Conservation (phyloP, 92 coral and sea anemone genomes). For the Isaurus tuberculatus region DNA sequence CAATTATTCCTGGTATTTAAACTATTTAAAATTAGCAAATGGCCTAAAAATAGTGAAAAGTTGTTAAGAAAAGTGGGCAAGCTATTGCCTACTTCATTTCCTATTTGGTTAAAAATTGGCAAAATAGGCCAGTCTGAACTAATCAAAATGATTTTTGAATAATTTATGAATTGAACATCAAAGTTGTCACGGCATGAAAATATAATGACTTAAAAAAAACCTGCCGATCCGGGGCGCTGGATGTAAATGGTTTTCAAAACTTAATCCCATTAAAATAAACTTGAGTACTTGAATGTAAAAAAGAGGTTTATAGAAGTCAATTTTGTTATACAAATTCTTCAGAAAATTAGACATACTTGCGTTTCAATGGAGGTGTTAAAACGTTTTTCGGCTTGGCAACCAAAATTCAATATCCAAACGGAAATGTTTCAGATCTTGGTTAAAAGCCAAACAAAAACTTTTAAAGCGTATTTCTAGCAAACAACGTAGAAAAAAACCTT, state of each 20-base stretch:
- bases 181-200: not conserved
- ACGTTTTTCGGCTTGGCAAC: not conserved
- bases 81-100: not conserved
- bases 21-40: not conserved
- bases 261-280: not conserved
- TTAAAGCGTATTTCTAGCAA: not conserved
- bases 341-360: not conserved
- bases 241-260: not conserved
- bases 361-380: not conserved
- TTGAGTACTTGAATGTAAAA: not conserved
- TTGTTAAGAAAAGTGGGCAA: not conserved
- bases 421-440: slow-evolving; percentile 13
- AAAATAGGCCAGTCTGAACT: not conserved
- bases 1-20: not conserved
- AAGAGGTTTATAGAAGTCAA: not conserved
- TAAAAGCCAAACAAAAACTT: not conserved
- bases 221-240: not conserved
- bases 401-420: slow-evolving; percentile 26
- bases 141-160: not conserved
- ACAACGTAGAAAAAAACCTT: not conserved
- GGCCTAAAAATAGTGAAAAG: not conserved
- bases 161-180: not conserved
- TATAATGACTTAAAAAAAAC: not conserved
- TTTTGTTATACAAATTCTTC: not conserved
- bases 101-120: not conserved